phyloP scores from a whole-genome alignment of 2,888 invertebrate genomes.

The Drosophila picticornis region DNA sequence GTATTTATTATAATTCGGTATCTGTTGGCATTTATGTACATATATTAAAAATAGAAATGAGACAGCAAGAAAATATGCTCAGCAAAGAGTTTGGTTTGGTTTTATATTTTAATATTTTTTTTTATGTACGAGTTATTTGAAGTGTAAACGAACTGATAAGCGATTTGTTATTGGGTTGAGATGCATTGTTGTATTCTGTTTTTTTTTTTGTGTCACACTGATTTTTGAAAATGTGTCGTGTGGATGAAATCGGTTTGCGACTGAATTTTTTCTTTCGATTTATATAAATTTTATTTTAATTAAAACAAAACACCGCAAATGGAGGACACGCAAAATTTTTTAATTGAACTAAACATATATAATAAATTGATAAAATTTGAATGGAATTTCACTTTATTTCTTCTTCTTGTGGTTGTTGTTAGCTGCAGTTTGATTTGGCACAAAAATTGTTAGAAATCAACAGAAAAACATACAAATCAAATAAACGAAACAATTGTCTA shows the following conservation, averaged over 20 bases:
- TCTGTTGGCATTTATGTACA: background rate
- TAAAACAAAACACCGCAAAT: slow-evolving; percentile 63
- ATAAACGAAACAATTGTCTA: slow-evolving; percentile 24
- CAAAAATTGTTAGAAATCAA: slow-evolving; percentile 40
- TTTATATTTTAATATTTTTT: background rate
- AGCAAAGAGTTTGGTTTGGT: slow-evolving; percentile 3
- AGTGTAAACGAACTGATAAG: slow-evolving; percentile 56
- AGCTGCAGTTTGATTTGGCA: slow-evolving; percentile 51
- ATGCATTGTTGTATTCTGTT: slow-evolving; percentile 27
- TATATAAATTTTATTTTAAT: background rate
- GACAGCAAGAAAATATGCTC: slow-evolving; percentile 32
- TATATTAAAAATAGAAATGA: slow-evolving; percentile 17
- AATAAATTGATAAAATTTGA: slow-evolving; percentile 7
- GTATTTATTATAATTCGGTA: background rate
- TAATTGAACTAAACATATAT: slow-evolving; percentile 28
- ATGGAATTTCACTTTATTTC: background rate
- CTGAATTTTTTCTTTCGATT: background rate
- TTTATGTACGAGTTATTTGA: slow-evolving; percentile 30
- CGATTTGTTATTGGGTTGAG: slow-evolving; percentile 50
- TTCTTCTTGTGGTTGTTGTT: slow-evolving; percentile 4
- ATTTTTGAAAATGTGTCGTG: slow-evolving; percentile 15
- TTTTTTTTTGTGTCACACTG: slow-evolving; percentile 9
- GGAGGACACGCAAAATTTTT: slow-evolving; percentile 59
- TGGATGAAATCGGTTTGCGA: slow-evolving; percentile 14
- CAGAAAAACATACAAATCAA: slow-evolving; percentile 6